These are phyloP conservation scores for Saccostrea glomerata DNA, from an alignment of 1,140 invertebrate species.

Conservation along the genomic window DNA sequence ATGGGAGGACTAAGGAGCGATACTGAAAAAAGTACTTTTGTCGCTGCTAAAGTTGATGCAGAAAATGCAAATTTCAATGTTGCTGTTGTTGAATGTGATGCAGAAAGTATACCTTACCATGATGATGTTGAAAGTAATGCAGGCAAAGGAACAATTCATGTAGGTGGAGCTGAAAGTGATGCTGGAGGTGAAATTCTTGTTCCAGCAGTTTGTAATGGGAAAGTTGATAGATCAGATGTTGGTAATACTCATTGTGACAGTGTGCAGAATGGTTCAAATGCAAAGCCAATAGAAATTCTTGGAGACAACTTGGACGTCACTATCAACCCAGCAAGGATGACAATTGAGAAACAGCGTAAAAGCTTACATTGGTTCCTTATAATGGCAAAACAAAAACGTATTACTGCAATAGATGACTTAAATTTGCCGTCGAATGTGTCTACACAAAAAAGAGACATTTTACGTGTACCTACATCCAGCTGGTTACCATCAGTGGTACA, in stretches of 20 bases:
- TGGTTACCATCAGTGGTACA: too few relatives aligned
- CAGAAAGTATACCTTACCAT: not conserved
- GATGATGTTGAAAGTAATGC: not conserved
- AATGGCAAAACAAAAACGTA: not conserved
- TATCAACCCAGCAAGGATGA: not conserved
- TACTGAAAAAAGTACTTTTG: not conserved
- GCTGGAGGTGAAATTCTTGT: too few relatives aligned
- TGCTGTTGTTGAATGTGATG: not conserved
- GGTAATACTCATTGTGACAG: not conserved
- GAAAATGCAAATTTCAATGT: not conserved
- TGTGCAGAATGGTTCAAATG: not conserved
- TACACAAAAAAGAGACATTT: not conserved
- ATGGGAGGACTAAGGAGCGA: not conserved
- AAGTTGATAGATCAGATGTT: not conserved
- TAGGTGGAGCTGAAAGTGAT: too few relatives aligned
- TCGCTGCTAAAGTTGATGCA: not conserved
- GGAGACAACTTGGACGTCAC: not conserved
- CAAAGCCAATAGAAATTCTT: not conserved
- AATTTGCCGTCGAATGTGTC: not conserved
- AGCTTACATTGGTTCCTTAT: not conserved
- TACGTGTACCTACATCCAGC: not conserved
- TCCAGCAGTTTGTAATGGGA: not conserved
- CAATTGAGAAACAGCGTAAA: not conserved
- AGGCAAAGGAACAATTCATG: not conserved
- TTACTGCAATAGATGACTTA: not conserved